A percentile compares a stretch with the other conserved stretches of the same genome.
phyloP scores from a whole-genome alignment of 2,888 invertebrate genomes.

The Xiphydria camelus region DNA sequence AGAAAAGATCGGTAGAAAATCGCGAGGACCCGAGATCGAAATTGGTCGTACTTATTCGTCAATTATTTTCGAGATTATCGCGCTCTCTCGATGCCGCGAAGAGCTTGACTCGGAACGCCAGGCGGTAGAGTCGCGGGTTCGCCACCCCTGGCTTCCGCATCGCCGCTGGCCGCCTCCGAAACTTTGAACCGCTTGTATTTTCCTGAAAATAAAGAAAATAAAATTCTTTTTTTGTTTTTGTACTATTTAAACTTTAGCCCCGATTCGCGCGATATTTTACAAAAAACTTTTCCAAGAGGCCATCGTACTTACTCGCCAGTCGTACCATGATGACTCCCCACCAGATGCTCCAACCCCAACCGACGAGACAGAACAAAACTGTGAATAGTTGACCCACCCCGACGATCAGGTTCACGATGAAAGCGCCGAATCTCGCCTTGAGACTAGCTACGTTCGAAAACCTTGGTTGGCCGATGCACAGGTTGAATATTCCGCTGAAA shows the following conservation, averaged over 20 bases:
- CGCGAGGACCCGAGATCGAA: no score
- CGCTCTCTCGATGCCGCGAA: slow-evolving; percentile 43
- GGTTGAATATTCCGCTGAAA: slow-evolving; percentile 83
- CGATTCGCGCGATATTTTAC: no score
- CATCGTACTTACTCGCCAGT: slow-evolving; percentile 76
- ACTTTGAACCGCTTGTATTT: slow-evolving; percentile 53
- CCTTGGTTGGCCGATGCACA: slow-evolving; percentile 87
- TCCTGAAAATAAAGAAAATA: slow-evolving; percentile 30
- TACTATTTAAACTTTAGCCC: no score
- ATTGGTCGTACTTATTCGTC: no score
- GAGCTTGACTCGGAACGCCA: slow-evolving; percentile 45
- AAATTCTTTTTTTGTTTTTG: no score
- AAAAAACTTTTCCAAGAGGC: no score
- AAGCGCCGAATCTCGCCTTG: slow-evolving; percentile 75
- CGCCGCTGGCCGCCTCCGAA: slow-evolving; percentile 48
- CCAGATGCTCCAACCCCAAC: slow-evolving; percentile 98
- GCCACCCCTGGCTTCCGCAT: slow-evolving; percentile 44
- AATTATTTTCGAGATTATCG: slow-evolving; percentile 33
- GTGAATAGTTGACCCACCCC: slow-evolving; percentile 90
- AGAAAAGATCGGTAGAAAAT: no score
- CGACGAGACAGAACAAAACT: slow-evolving; percentile 89
- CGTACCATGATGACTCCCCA: slow-evolving; percentile 95
- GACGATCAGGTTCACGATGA: slow-evolving; percentile 83
- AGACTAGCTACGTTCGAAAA: slow-evolving; percentile 81
- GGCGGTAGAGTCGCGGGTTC: slow-evolving; percentile 42